Base-by-base conservation (phyloP, 2,888 invertebrate species). In the Schrankia costaestrigalis region DNA sequence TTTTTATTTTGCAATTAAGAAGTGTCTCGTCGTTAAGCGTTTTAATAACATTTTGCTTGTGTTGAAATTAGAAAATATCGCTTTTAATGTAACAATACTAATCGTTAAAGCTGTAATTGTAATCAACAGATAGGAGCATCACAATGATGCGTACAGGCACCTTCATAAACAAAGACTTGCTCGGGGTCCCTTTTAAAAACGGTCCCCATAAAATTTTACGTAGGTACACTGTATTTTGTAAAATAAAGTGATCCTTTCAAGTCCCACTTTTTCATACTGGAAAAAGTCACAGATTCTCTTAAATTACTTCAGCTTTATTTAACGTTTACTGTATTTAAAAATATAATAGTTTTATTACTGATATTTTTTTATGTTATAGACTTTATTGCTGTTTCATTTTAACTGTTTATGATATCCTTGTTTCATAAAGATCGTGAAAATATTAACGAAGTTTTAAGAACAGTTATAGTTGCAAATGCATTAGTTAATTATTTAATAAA, bases 181-280 rank as follows among this genome's bases (percentile, higher is more conserved):
- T 58, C 41, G 42, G 55, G 52, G 54, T 56, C 68, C 67, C 64
- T 63, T 63, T 65, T 63, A 63, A 63, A 73, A 80, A 72, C 67
- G 74, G 66, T 58, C 46, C 44, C 50, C 64, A 74, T 84, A 78
- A 80, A 81, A 81, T 82, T 81, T 81, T 78, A 83, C 69, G 73
- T 56, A 63, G 71, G n/a, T n/a, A n/a, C n/a, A 71, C 70, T 75
- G 77, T 71, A 77, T 76, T 81, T 75, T 71, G 68, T 72, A 71
- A 75, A 79, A 78, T 80, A 77, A 77, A 75, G 72, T 68, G 67
- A 72, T 71, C 67, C 57, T 52, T 41, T 46, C 46, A 38, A 50
- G 48, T 38, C 46, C 53, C 57, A 54, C 55, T 45, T 55, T 57
- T 65, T 56, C 54, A 48, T 55, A 64, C 59, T 64, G 48, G 47